Conservation (phyloP, 2,888 invertebrate species). For the Nephrocerus scutellatus region DNA sequence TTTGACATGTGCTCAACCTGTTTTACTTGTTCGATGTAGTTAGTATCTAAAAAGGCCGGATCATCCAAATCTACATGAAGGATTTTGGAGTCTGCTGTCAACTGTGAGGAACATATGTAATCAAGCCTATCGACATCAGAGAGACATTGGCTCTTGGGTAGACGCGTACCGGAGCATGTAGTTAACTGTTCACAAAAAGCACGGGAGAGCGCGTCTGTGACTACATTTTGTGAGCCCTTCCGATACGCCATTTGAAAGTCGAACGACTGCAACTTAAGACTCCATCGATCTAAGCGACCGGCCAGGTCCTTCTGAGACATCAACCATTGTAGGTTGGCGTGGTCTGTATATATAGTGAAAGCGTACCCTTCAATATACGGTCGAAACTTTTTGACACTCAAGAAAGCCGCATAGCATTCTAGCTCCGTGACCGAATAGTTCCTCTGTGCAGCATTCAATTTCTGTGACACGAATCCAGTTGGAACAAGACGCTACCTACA, state of each 20-base stretch:
- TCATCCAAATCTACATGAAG: too few relatives aligned
- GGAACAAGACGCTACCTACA: conserved; percentile 5
- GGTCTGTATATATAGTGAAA: conserved; percentile 25
- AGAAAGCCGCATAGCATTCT: conserved; percentile 11
- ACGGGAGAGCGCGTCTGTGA: conserved; percentile 25
- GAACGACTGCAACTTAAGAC: conserved; percentile 23
- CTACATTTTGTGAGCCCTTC: conserved; percentile 20
- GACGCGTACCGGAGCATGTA: too few relatives aligned
- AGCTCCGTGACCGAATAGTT: conserved; percentile 12
- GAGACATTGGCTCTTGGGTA: too few relatives aligned
- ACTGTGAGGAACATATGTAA: too few relatives aligned
- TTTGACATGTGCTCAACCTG: too few relatives aligned
- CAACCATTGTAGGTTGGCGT: conserved; percentile 27
- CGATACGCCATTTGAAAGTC: conserved; percentile 22
- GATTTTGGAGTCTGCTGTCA: too few relatives aligned
- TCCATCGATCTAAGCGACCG: conserved; percentile 19
- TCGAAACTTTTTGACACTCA: conserved; percentile 13
- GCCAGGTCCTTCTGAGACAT: conserved; percentile 26
- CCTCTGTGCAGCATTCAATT: conserved; percentile 8
- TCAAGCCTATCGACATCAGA: too few relatives aligned
- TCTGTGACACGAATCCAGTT: conserved; percentile 11
- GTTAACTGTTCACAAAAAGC: too few relatives aligned
- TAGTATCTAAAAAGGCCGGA: too few relatives aligned
- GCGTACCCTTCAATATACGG: conserved; percentile 20
- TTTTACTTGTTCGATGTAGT: too few relatives aligned